These are phyloP conservation scores for Gobionotothen gibberifrons DNA, from an alignment of 2,797 vertebrate species.

Conservation along the genomic window DNA sequence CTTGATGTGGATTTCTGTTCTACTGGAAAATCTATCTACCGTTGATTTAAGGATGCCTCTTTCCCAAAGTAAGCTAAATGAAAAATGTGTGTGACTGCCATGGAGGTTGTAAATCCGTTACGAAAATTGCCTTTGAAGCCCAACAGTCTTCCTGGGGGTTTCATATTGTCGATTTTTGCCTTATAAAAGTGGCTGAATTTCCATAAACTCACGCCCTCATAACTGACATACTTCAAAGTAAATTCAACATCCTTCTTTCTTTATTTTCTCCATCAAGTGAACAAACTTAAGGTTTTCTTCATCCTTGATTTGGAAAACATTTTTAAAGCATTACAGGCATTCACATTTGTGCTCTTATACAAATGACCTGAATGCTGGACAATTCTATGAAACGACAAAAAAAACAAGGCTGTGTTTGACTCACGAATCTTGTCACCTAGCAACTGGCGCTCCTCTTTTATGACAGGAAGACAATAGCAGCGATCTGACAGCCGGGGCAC, in stretches of 20 bases:
- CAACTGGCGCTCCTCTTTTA: conserved; percentile 75
- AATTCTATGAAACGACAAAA: conserved; percentile 31
- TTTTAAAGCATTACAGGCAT: background rate
- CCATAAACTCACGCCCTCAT: background rate
- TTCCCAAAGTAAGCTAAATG: too few relatives aligned
- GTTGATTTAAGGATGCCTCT: too few relatives aligned
- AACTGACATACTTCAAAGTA: background rate
- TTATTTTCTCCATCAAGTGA: background rate
- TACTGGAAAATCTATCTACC: too few relatives aligned
- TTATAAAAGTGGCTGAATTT: background rate
- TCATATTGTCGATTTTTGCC: background rate
- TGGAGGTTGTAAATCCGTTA: too few relatives aligned
- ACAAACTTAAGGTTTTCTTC: background rate
- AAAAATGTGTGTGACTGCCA: too few relatives aligned
- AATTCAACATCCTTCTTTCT: background rate
- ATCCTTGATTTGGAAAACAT: background rate
- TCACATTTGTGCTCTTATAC: conserved; percentile 1
- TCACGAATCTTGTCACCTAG: conserved; percentile 79
- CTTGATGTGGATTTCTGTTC: too few relatives aligned
- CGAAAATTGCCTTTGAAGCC: too few relatives aligned
- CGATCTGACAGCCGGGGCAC: conserved; percentile 54
- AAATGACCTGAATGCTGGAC: conserved; percentile 43
- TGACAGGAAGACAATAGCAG: conserved; percentile 64
- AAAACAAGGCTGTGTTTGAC: conserved; percentile 45
- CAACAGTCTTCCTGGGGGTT: too few relatives aligned